A percentile compares a stretch with the other conserved stretches of the same genome.
Evolutionary conservation across 2,113 vertebrate species (phyloP).

Genomic region (Channa argus): DNA sequence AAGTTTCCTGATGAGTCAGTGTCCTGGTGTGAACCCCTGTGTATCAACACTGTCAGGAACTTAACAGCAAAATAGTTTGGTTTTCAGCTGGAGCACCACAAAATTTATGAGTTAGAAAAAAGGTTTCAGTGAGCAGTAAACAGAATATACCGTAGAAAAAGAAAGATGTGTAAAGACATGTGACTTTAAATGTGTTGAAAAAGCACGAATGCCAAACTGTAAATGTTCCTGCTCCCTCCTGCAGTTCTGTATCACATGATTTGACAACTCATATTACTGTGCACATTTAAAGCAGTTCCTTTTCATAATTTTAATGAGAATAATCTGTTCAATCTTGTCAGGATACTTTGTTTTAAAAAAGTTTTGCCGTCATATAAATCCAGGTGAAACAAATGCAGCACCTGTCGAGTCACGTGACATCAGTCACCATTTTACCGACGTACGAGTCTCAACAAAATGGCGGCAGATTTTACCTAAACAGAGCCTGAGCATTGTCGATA

Average conservation of each 20-base stretch:
- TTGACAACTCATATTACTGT: no score
- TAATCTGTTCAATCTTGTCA: neutral
- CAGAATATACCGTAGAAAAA: neutral
- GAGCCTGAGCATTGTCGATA: neutral
- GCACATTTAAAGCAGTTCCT: no score
- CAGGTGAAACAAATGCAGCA: fast-evolving
- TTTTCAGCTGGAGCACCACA: no score
- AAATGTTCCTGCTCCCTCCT: neutral
- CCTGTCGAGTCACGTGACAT: neutral
- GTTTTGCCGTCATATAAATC: neutral
- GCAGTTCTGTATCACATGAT: no score
- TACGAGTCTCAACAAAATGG: slow-evolving; percentile 35
- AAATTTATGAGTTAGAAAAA: neutral
- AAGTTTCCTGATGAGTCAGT: neutral
- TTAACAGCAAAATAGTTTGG: neutral
- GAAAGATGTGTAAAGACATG: neutral
- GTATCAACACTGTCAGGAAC: fast-evolving
- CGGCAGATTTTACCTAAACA: fast-evolving
- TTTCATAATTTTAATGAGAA: no score
- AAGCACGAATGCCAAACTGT: neutral
- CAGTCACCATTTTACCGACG: slow-evolving; percentile 28
- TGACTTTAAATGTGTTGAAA: neutral
- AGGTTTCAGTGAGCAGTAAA: neutral
- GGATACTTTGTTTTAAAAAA: neutral
- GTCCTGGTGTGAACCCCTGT: neutral